A percentile compares a stretch with the other conserved stretches of the same genome.
These are phyloP conservation scores for Silurus lanzhouensis DNA, from an alignment of 2,797 vertebrate species.

Conservation along the genomic window DNA sequence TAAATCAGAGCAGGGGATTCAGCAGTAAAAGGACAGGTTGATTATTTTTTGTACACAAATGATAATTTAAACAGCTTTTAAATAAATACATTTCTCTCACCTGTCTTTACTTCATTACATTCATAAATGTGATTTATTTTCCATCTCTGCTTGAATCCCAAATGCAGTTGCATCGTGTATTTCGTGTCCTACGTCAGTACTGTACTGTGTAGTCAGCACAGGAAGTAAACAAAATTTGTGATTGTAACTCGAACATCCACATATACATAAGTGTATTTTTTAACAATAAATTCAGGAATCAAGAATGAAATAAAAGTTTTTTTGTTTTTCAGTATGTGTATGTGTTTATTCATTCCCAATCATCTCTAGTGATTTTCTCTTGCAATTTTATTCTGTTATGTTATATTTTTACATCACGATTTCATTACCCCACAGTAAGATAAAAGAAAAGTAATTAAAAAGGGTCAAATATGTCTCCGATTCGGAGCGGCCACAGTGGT, in stretches of 20 bases:
- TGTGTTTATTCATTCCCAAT: not conserved
- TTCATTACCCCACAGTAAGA: not conserved
- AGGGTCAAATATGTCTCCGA: not conserved
- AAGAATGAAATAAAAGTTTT: not conserved
- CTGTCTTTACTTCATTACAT: not conserved
- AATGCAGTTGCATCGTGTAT: not conserved
- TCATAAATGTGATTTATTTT: not conserved
- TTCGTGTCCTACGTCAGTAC: not conserved
- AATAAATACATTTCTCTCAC: not conserved
- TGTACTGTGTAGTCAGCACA: not conserved
- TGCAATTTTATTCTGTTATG: not conserved
- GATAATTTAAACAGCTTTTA: too few species aligned
- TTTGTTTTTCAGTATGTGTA: not conserved
- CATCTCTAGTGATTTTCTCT: not conserved
- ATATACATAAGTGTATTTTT: not conserved
- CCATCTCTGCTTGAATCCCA: not conserved
- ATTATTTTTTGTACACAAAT: not conserved
- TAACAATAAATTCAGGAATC: not conserved
- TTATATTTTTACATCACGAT: not conserved
- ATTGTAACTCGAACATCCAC: not conserved
- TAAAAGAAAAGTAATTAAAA: not conserved
- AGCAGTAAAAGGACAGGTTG: not conserved
- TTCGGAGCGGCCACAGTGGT: not conserved
- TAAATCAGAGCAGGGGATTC: not conserved
- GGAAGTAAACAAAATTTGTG: not conserved